Evolutionary conservation across 1,140 invertebrate species (phyloP).

Genomic region (Vollenhovia emeryi): DNA sequence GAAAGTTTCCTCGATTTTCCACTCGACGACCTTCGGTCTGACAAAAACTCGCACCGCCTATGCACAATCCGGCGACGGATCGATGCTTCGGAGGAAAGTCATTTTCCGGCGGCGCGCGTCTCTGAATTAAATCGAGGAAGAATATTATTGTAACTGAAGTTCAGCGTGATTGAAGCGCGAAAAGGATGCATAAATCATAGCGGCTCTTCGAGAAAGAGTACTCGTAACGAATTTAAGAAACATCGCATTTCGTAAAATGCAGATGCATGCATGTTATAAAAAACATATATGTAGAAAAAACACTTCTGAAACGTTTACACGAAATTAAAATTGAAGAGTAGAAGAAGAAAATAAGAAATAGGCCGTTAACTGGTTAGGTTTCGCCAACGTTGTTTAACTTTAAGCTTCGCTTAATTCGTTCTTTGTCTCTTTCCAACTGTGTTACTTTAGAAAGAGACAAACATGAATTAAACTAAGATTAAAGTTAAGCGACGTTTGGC

Average conservation of each 20-base stretch:
- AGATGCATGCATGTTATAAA: too few relatives aligned
- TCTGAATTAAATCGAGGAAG: slow-evolving; percentile 36
- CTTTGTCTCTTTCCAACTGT: too few relatives aligned
- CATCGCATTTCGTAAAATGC: neutral
- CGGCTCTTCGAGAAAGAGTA: neutral
- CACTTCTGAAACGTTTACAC: neutral
- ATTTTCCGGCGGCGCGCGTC: slow-evolving; percentile 53
- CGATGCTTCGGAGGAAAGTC: slow-evolving; percentile 40
- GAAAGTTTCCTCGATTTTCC: slow-evolving; percentile 60
- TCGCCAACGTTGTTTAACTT: too few relatives aligned
- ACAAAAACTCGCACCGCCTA: slow-evolving; percentile 41
- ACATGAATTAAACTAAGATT: too few relatives aligned
- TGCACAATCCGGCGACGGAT: slow-evolving; percentile 32
- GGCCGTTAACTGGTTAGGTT: neutral
- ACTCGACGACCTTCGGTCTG: slow-evolving; percentile 46
- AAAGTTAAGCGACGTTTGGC: too few relatives aligned
- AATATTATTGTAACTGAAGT: slow-evolving; percentile 20
- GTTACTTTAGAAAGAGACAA: too few relatives aligned
- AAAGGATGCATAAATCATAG: neutral
- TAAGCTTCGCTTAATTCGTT: too few relatives aligned
- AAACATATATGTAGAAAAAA: neutral
- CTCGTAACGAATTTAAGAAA: neutral
- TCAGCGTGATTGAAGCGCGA: slow-evolving; percentile 6
- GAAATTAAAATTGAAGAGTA: neutral
- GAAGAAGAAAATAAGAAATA: neutral